A percentile compares a stretch with the other conserved stretches of the same genome.
Conservation (phyloP, 2,113 vertebrate genomes). For the Rhynchomys soricoides region DNA sequence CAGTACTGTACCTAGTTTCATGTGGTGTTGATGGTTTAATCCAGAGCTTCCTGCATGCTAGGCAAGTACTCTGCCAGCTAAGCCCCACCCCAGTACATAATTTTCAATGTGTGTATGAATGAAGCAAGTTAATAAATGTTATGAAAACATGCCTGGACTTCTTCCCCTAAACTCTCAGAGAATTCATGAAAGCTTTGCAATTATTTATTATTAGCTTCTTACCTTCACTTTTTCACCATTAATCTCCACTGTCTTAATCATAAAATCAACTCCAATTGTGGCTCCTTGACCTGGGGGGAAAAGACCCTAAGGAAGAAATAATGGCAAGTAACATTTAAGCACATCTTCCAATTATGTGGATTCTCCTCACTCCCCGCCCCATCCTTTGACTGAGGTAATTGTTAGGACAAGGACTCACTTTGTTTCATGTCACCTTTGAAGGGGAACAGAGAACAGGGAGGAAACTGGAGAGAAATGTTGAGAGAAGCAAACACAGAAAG, state of each 20-base stretch:
- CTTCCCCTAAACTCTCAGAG: neutral
- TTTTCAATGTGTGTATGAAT: slow-evolving; percentile 1
- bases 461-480: neutral
- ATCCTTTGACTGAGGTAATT: neutral
- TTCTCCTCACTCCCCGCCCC: too few species aligned
- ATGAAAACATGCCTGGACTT: neutral
- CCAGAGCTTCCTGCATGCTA: neutral
- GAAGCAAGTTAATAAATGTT: slow-evolving; percentile 10
- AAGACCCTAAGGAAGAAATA: slow-evolving; percentile 90
- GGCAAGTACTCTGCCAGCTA: neutral
- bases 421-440: neutral
- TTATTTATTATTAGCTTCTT: slow-evolving; percentile 65
- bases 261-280: slow-evolving; percentile 99
- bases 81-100: neutral
- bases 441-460: neutral
- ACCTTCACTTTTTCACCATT: slow-evolving; percentile 99
- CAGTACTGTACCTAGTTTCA: neutral
- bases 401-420: neutral
- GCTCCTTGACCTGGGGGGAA: slow-evolving; percentile 99
- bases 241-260: slow-evolving; percentile 99
- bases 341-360: slow-evolving; percentile 13
- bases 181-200: neutral
- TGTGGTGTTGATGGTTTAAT: neutral
- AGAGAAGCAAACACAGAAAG: neutral
- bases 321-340: slow-evolving; percentile 47